These are phyloP conservation scores for Dipodomys stephensi DNA, from an alignment of 2,113 vertebrate genomes.

Conservation along the genomic window DNA sequence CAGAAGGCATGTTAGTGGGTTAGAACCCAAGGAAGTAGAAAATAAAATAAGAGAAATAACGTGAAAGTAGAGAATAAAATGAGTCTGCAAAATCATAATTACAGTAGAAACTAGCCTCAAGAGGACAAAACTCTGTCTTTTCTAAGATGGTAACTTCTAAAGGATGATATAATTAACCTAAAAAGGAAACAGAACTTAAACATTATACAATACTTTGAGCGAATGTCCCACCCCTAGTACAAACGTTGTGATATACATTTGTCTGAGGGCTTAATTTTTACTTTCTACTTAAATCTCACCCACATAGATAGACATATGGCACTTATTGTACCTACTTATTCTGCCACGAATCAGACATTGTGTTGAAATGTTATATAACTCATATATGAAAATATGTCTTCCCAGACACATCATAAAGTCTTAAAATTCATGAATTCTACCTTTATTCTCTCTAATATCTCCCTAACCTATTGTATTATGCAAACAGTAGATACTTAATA, in stretches of 20 bases:
- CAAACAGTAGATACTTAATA: not conserved
- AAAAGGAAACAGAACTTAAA: slow-evolving; percentile 32
- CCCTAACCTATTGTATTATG: slow-evolving; percentile 4
- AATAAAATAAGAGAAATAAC: no score
- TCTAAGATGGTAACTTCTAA: not conserved
- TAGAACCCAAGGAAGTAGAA: not conserved
- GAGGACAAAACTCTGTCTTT: not conserved
- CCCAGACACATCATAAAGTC: not conserved
- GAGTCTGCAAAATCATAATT: not conserved
- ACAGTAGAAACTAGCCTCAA: not conserved
- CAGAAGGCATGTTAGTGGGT: not conserved
- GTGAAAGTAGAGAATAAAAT: not conserved
- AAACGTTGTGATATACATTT: not conserved
- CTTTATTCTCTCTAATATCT: slow-evolving; percentile 23
- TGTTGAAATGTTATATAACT: slow-evolving; percentile 46
- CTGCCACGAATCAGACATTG: not conserved
- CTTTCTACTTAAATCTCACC: slow-evolving; percentile 22
- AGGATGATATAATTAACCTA: slow-evolving; percentile 46
- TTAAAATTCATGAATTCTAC: slow-evolving; percentile 8
- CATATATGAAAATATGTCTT: slow-evolving; percentile 20
- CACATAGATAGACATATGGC: not conserved
- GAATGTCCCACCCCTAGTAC: not conserved
- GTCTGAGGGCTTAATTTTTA: not conserved
- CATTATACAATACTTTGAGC: not conserved
- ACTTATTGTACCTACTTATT: not conserved